Conservation (phyloP, 2,797 vertebrate genomes). For the Gadopsis marmoratus region DNA sequence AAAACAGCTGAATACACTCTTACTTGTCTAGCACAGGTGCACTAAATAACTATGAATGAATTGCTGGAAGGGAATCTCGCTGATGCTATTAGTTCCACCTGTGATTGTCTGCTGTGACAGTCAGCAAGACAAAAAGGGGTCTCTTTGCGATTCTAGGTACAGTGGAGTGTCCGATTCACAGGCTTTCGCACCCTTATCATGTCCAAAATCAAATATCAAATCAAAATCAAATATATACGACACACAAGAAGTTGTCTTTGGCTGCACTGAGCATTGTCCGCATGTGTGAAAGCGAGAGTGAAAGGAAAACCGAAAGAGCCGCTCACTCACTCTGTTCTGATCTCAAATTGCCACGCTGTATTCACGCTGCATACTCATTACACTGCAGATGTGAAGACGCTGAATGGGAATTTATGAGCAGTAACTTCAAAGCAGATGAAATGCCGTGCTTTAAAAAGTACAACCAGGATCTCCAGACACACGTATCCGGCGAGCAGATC, state of each 20-base stretch:
- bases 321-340: no score
- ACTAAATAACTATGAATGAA: not conserved
- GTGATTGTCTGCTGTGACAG: not conserved
- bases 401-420: not conserved
- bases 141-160: not conserved
- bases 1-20: not conserved
- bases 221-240: no score
- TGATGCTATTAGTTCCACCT: not conserved
- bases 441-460: not conserved
- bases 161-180: not conserved
- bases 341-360: not conserved
- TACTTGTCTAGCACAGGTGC: not conserved
- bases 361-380: not conserved
- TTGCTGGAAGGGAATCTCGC: not conserved
- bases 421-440: not conserved
- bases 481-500: not conserved
- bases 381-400: not conserved
- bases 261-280: no score
- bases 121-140: not conserved
- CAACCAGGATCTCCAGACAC: not conserved
- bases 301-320: not conserved
- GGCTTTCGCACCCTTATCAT: not conserved
- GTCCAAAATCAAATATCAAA: not conserved
- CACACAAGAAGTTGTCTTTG: not conserved
- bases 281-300: not conserved